phyloP scores from a whole-genome alignment of 2,888 invertebrate species.

The Drosophila phalerata region DNA sequence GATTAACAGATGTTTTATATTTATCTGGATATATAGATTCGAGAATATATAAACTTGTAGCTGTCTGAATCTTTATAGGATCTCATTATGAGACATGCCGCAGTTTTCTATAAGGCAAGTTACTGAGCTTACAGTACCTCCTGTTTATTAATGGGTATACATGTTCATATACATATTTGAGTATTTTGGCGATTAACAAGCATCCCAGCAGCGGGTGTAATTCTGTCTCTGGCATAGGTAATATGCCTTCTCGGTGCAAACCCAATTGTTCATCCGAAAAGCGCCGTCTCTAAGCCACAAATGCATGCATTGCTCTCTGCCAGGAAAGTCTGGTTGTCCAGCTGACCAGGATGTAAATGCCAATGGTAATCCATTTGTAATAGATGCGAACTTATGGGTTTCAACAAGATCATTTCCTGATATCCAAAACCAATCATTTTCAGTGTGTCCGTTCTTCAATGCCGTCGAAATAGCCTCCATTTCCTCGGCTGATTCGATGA shows the following conservation, averaged over 20 bases:
- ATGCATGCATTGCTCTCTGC: slow-evolving; percentile 40
- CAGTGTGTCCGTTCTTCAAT: slow-evolving; percentile 6
- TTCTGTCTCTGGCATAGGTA: slow-evolving; percentile 44
- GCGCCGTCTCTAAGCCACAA: slow-evolving; percentile 28
- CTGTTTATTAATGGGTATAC: too few relatives aligned
- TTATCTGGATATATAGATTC: too few relatives aligned
- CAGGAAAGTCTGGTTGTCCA: slow-evolving; percentile 41
- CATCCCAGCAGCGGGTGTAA: slow-evolving; percentile 34
- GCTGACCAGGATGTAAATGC: slow-evolving; percentile 31
- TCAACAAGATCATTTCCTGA: slow-evolving; percentile 44
- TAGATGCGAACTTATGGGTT: slow-evolving; percentile 19
- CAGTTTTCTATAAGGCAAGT: too few relatives aligned
- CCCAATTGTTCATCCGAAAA: slow-evolving; percentile 44
- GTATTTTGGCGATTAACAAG: background rate
- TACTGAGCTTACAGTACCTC: too few relatives aligned
- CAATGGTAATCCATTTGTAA: slow-evolving; percentile 32
- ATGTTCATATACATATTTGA: background rate
- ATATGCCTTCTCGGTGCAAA: slow-evolving; percentile 10
- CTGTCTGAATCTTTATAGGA: too few relatives aligned
- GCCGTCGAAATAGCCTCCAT: slow-evolving; percentile 39
- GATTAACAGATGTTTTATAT: too few relatives aligned
- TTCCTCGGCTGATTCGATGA: slow-evolving; percentile 38
- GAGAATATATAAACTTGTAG: too few relatives aligned
- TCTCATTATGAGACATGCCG: too few relatives aligned
- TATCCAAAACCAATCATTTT: slow-evolving; percentile 36